Evolutionary conservation across 2,113 vertebrate genomes (phyloP).

Genomic region (Scolopax mira): DNA sequence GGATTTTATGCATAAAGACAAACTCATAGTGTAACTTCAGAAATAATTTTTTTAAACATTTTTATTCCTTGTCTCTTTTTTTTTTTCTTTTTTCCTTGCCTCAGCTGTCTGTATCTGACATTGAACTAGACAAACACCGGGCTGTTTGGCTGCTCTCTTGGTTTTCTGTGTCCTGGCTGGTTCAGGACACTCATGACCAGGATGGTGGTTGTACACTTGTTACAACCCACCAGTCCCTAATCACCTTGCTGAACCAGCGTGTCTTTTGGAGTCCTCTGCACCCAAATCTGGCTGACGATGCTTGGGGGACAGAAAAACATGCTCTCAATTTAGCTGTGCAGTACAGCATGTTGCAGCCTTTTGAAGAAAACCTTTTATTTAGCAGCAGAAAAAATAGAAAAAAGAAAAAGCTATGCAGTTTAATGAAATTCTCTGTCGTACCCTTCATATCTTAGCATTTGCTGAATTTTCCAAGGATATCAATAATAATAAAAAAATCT

Average conservation of each 20-base stretch:
- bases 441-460: not conserved
- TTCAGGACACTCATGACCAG: not conserved
- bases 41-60: not conserved
- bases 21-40: not conserved
- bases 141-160: not conserved
- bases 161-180: not conserved
- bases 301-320: not conserved
- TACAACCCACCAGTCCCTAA: not conserved
- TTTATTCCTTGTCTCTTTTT: not conserved
- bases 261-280: not conserved
- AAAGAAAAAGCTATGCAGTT: not conserved
- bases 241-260: not conserved
- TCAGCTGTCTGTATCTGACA: not conserved
- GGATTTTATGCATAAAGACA: not conserved
- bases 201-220: not conserved
- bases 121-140: no score
- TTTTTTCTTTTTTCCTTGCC: not conserved
- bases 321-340: not conserved
- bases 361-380: not conserved
- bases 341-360: not conserved
- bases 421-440: not conserved
- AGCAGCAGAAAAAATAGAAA: not conserved
- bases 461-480: not conserved
- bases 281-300: not conserved
- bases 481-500: not conserved